Evolutionary conservation across 1,140 invertebrate species (phyloP).

Genomic region (Ruditapes philippinarum): DNA sequence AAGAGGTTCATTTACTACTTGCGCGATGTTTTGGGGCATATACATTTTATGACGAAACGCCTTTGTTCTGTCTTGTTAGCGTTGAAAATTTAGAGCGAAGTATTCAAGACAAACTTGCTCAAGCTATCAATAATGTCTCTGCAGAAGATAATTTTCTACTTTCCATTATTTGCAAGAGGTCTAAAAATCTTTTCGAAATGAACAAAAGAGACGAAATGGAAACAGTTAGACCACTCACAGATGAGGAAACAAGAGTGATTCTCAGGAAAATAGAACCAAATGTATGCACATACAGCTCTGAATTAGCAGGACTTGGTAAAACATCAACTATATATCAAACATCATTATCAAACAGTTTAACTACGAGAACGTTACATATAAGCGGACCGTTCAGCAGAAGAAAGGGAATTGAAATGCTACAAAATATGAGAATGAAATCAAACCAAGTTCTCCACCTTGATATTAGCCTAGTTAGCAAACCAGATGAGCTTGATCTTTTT

Average conservation of each 20-base stretch:
- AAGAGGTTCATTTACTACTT: constrained; percentile 69
- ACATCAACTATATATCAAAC: constrained; percentile 51
- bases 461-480: constrained; percentile 57
- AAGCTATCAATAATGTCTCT: neutral
- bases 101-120: neutral
- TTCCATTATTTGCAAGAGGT: constrained; percentile 60
- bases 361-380: constrained; percentile 61
- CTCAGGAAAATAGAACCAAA: constrained; percentile 27
- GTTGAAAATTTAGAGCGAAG: constrained; percentile 67
- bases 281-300: constrained; percentile 64
- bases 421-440: neutral
- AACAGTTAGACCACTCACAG: constrained; percentile 31
- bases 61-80: constrained; percentile 70
- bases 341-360: neutral
- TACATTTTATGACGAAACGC: neutral
- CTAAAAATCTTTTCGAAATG: constrained; percentile 63
- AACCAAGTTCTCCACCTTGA: constrained; percentile 68
- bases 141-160: neutral
- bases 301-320: constrained; percentile 71
- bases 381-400: constrained; percentile 41
- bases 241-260: constrained; percentile 1
- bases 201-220: constrained; percentile 17
- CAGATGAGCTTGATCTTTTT: constrained; percentile 63
- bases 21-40: constrained; percentile 34
- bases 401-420: constrained; percentile 17